These are phyloP conservation scores for Sparidentex hasta DNA, from an alignment of 2,797 vertebrate species.

Conservation along the genomic window DNA sequence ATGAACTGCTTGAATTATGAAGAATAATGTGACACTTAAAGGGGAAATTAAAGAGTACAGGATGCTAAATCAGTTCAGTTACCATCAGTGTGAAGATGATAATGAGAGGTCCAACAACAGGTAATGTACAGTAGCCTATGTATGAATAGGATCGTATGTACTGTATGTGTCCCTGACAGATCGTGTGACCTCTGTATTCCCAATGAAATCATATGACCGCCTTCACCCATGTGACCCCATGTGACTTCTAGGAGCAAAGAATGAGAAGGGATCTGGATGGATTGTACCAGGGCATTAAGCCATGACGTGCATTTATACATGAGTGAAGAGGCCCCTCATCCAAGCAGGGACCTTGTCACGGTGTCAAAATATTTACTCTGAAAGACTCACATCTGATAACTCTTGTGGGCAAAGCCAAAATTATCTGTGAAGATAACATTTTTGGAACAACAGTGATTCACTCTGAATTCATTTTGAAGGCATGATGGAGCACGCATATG, in stretches of 20 bases:
- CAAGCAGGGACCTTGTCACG: background rate
- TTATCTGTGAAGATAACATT: background rate
- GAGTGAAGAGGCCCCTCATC: conserved; percentile 3
- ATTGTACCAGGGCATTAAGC: conserved; percentile 29
- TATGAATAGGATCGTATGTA: conserved; percentile 11
- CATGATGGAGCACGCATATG: background rate
- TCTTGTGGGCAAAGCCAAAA: background rate
- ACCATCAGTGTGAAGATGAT: background rate
- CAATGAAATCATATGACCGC: conserved; percentile 73
- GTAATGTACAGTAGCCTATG: conserved; percentile 16
- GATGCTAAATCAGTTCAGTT: background rate
- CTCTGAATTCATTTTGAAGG: background rate
- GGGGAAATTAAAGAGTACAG: background rate
- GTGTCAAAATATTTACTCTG: background rate
- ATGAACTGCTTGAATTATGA: too few relatives aligned
- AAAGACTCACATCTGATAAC: background rate
- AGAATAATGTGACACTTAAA: too few relatives aligned
- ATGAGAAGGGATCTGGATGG: conserved; percentile 35
- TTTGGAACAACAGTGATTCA: background rate
- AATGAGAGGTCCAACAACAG: background rate
- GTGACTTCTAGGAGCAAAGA: conserved; percentile 55
- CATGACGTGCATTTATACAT: conserved; percentile 43
- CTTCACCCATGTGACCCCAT: conserved; percentile 73
- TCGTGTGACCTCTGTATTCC: conserved; percentile 29
- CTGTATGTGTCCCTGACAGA: conserved; percentile 33